Conservation (phyloP, 2,797 vertebrate species). For the Malacoraja senta region DNA sequence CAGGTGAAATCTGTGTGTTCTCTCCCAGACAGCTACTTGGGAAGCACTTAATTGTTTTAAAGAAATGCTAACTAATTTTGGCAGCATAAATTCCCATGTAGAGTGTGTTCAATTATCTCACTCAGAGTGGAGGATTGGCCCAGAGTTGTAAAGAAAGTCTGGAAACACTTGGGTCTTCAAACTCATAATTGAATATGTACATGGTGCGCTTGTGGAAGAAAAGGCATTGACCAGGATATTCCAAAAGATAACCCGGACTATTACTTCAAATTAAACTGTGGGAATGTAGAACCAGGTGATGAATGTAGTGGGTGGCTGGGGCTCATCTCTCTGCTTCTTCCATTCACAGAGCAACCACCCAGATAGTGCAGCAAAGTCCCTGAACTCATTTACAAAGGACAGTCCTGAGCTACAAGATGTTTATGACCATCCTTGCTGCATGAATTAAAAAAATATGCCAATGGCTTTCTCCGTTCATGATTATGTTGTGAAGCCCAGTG, state of each 20-base stretch:
- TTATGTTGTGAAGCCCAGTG: not conserved
- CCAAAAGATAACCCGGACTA: not conserved
- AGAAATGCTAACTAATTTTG: not conserved
- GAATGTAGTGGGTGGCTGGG: not conserved
- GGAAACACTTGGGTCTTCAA: slow-evolving; percentile 26
- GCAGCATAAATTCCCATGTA: not conserved
- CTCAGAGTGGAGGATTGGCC: not conserved
- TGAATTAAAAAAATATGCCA: not conserved
- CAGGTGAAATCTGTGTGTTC: not conserved
- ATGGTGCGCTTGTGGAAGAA: not conserved
- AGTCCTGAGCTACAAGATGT: too few relatives aligned
- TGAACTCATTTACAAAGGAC: not conserved
- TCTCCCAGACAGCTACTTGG: not conserved
- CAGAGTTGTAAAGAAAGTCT: not conserved
- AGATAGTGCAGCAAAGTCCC: not conserved
- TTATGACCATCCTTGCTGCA: not conserved
- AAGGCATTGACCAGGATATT: slow-evolving; percentile 14
- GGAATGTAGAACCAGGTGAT: not conserved
- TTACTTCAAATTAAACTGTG: slow-evolving; percentile 24
- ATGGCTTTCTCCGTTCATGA: too few relatives aligned
- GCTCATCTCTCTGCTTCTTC: not conserved
- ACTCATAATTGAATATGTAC: too few relatives aligned
- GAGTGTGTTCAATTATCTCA: slow-evolving; percentile 7
- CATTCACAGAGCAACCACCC: not conserved
- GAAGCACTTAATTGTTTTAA: not conserved